A percentile compares a stretch with the other conserved stretches of the same genome.
Conservation (phyloP, 2,888 invertebrate species). For the Agriotes lineatus region DNA sequence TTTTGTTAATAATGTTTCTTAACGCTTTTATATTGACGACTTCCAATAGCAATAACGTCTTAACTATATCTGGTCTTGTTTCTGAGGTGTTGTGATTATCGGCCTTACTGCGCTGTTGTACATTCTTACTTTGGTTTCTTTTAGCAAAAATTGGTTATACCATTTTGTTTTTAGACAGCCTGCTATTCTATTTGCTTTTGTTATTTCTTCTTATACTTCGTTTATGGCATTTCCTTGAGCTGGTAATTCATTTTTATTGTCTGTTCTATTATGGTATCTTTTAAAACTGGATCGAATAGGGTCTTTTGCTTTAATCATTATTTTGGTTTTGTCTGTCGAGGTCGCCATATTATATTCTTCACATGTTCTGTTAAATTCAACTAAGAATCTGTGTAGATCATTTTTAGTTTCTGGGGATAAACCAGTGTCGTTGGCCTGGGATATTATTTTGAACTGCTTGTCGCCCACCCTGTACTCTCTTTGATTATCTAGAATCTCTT, state of each 20-base stretch:
- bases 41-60: too few relatives aligned
- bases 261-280: neutral
- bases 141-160: too few relatives aligned
- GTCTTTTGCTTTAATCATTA: neutral
- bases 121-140: neutral
- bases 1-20: too few relatives aligned
- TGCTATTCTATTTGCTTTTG: too few relatives aligned
- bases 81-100: neutral
- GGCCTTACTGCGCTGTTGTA: neutral
- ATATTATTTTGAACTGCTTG: neutral
- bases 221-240: too few relatives aligned
- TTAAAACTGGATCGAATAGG: neutral
- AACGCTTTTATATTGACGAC: too few relatives aligned
- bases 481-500: conserved; percentile 3
- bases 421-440: neutral
- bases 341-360: neutral
- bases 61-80: too few relatives aligned
- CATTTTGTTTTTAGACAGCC: too few relatives aligned
- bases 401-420: neutral
- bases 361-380: too few relatives aligned
- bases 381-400: neutral
- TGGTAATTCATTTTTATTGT: neutral
- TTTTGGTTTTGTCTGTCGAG: neutral
- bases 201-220: too few relatives aligned
- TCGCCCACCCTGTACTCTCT: neutral